Evolutionary conservation across 2,888 invertebrate genomes (phyloP).

Genomic region (Callosobruchus maculatus): DNA sequence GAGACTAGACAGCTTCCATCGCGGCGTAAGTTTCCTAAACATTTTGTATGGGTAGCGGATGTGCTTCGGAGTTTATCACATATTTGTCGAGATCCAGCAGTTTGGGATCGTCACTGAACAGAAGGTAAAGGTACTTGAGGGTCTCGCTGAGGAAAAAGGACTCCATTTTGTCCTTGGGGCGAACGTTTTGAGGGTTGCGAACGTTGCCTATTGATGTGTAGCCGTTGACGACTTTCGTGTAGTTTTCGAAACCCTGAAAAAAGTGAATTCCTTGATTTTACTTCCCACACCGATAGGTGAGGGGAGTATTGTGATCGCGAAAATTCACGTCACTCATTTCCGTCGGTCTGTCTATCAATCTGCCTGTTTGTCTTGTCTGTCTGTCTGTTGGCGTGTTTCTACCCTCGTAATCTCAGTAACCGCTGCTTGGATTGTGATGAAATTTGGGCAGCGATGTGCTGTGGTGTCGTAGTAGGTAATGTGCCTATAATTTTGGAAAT

Average conservation of each 20-base stretch:
- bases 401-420: too few species aligned
- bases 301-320: too few species aligned
- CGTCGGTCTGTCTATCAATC: too few species aligned
- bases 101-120: slow-evolving; percentile 86
- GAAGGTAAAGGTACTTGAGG: slow-evolving; percentile 90
- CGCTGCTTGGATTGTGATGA: too few species aligned
- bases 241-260: slow-evolving; percentile 90
- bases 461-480: too few species aligned
- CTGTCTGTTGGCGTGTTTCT: too few species aligned
- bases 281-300: too few species aligned
- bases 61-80: slow-evolving; percentile 95
- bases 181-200: slow-evolving; percentile 69
- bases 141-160: slow-evolving; percentile 98
- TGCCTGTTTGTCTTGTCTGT: too few species aligned
- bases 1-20: not conserved
- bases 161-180: slow-evolving; percentile 94
- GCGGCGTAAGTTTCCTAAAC: slow-evolving; percentile 1
- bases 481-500: too few species aligned
- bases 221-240: slow-evolving; percentile 84
- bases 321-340: too few species aligned
- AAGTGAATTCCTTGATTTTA: slow-evolving; percentile 45
- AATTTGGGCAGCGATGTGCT: too few species aligned
- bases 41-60: slow-evolving; percentile 77
- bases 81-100: slow-evolving; percentile 77
- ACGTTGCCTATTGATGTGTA: slow-evolving; percentile 94